Evolutionary conservation across 2,888 invertebrate genomes (phyloP), one percentile per base, ranked within the genome.

Genomic region (Rhogogaster chlorosoma): DNA sequence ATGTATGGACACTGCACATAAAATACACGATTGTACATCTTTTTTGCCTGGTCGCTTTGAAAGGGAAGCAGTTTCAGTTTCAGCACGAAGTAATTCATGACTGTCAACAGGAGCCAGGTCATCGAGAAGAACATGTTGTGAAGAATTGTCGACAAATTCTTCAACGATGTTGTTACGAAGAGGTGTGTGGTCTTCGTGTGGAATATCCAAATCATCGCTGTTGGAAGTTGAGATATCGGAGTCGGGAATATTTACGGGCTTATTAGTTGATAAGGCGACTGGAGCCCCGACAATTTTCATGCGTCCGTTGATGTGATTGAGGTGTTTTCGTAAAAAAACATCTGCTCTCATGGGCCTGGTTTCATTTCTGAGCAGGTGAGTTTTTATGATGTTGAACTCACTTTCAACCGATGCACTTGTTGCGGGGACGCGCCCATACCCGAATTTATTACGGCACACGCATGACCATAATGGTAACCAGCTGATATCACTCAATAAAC

Each of bases 391-490:
- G 82, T 82, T 26, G 49, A 86, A 86, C 53, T 85, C 85, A 12
- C 67, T 80, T 61, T 87, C 85, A 42, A 86, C 85, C 29, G 73
- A 64, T 29, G 85, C 85, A 80, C 85, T 87, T 10, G 83, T 71
- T n/a, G 87, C 86, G n/a, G 86, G 86, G 36, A 86, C 64, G 70
- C 86, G 77, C n/a, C 87, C 86, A n/a, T 84, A 86, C 18, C 84
- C 85, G 7, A 86, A 87, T 78, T 83, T 71, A 45, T 87, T 70
- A 0, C 80, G 84, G 29, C 67, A 83, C 3, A 86, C 83, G 84
- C 84, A 49, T 29, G 85, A 86, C 86, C 86, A 87, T 70, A 87
- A 75, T 32, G 85, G 87, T 22, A 86, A 71, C 77, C 57, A 85
- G 32, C 29, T 45, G 26, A 86, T 67, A 42, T 86, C 85, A 7